These are phyloP conservation scores for Acanthisitta chloris DNA, from an alignment of 2,113 vertebrate species.

Conservation along the genomic window DNA sequence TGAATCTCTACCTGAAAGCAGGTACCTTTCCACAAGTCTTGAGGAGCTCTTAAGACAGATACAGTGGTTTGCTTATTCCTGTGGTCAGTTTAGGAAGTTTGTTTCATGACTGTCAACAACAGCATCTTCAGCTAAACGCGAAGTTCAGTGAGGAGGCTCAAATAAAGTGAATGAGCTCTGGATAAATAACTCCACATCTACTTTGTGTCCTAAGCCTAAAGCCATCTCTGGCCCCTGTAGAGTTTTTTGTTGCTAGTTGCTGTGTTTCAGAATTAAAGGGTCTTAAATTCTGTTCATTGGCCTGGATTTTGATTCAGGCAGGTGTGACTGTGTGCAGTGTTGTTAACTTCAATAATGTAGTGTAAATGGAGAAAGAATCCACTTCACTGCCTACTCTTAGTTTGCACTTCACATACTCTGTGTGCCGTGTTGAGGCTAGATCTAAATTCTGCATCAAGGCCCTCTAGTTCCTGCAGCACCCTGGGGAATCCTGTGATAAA, in stretches of 20 bases:
- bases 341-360: not conserved
- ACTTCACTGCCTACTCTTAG: not conserved
- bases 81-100: not conserved
- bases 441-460: constrained; percentile 46
- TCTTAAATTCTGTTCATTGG: not conserved
- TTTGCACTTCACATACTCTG: not conserved
- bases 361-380: not conserved
- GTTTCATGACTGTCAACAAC: not conserved
- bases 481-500: constrained; percentile 14
- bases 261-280: not conserved
- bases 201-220: not conserved
- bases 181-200: not conserved
- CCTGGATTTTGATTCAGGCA: not conserved
- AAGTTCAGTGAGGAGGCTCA: not conserved
- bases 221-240: not conserved
- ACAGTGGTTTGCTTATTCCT: not conserved
- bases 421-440: not conserved
- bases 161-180: not conserved
- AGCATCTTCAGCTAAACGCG: not conserved
- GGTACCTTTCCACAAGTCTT: not conserved
- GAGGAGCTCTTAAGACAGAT: not conserved
- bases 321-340: not conserved
- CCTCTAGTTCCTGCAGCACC: not conserved
- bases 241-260: not conserved
- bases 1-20: not conserved